Evolutionary conservation across 2,113 vertebrate species (phyloP).

Genomic region (Centrocercus urophasianus): DNA sequence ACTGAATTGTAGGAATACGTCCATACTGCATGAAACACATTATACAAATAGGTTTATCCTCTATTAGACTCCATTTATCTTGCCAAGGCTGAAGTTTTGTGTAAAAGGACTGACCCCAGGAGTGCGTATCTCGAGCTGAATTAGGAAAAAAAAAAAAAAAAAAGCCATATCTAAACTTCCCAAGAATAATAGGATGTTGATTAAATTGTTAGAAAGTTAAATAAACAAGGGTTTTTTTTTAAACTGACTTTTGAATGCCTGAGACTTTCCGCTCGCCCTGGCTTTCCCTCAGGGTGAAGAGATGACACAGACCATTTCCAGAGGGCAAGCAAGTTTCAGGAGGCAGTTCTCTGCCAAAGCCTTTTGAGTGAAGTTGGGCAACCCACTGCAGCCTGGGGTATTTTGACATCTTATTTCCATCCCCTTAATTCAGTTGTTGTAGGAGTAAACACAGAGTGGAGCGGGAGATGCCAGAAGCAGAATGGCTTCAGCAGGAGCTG

Average conservation of each 20-base stretch:
- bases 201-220: slow-evolving; percentile 57
- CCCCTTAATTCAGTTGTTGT: slow-evolving; percentile 58
- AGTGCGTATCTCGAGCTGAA: slow-evolving; percentile 24
- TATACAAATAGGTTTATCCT: neutral
- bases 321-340: neutral
- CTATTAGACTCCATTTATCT: slow-evolving; percentile 6
- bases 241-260: neutral
- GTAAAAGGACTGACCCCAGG: slow-evolving; percentile 26
- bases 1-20: neutral
- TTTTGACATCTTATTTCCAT: slow-evolving; percentile 64
- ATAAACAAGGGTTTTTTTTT: neutral
- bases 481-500: neutral
- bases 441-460: slow-evolving; percentile 43
- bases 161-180: slow-evolving; percentile 14
- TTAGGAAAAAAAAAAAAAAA: neutral
- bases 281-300: neutral
- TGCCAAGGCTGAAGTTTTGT: slow-evolving; percentile 28
- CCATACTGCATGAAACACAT: slow-evolving; percentile 50
- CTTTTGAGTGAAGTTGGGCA: slow-evolving; percentile 22
- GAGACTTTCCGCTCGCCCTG: neutral
- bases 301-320: neutral
- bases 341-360: slow-evolving; percentile 24
- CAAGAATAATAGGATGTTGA: slow-evolving; percentile 60
- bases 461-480: neutral
- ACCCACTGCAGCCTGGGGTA: slow-evolving; percentile 35